These are phyloP conservation scores for Caenorhabditis imperialis DNA, from an alignment of 2,888 invertebrate species.

Conservation along the genomic window DNA sequence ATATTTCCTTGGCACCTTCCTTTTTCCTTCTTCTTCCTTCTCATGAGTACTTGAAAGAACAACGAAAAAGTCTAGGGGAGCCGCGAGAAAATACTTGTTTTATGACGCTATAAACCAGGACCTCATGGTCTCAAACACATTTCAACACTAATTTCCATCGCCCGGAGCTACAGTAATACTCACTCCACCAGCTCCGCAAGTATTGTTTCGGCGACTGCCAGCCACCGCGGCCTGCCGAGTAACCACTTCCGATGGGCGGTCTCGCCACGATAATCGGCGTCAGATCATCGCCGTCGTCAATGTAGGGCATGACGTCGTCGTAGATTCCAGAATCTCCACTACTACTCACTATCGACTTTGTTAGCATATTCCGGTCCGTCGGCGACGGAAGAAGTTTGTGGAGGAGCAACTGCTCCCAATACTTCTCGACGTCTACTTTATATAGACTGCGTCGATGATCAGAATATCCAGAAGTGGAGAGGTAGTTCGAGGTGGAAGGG, in stretches of 20 bases:
- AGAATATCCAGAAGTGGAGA: conserved; percentile 37
- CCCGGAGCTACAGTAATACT: conserved; percentile 13
- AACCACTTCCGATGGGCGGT: conserved; percentile 34
- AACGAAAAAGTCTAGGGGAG: no score
- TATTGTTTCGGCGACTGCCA: conserved; percentile 45
- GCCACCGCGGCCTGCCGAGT: conserved; percentile 13
- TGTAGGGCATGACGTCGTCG: conserved; percentile 56
- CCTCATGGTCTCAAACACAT: background rate
- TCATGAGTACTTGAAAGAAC: no score
- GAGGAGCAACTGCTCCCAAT: conserved; percentile 45
- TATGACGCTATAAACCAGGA: no score
- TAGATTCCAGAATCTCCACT: conserved; percentile 54
- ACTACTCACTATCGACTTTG: conserved; percentile 54
- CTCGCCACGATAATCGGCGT: conserved; percentile 62
- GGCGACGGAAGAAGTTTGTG: conserved; percentile 54
- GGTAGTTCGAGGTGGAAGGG: conserved; percentile 38
- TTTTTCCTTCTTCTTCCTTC: no score
- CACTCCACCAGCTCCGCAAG: conserved; percentile 46
- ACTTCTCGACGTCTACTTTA: conserved; percentile 52
- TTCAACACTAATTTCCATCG: background rate
- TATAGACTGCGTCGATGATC: conserved; percentile 31
- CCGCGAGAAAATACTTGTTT: no score
- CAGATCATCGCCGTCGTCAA: conserved; percentile 60
- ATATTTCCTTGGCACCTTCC: no score
- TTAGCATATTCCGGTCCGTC: conserved; percentile 61